Base-by-base conservation (phyloP, 2,888 invertebrate genomes). In the Ophion ellenae region DNA sequence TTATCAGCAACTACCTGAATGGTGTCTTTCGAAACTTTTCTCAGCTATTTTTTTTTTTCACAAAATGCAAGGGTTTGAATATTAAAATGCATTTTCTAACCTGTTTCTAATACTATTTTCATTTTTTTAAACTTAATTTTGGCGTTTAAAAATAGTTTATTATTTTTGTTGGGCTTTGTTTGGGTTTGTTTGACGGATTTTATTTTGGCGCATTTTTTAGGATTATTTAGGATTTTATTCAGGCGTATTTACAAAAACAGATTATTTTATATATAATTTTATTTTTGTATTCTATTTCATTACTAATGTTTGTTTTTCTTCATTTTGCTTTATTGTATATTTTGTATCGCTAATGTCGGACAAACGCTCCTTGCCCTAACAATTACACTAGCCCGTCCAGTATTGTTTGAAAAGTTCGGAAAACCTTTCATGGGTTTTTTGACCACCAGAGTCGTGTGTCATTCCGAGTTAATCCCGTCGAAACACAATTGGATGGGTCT, bases 401-500 rank as follows among this genome's bases (percentile, higher is more conserved):
- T 17, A 5, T 53, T 53, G 1, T 53, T 53, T 53, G 53, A 40
- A 40, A 40, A 40, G 53, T 53, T 53, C 53, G 17, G 14, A 53
- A 53, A 53, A 14, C 3, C 5, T 53, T 53, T 53, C 3, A 53
- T 17, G 53, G 11, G 17, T 53, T 17, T 17, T 53, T 14, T 17
- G 14, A 14, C 4, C 53, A 17, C 14, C 53, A 53, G 17, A 17
- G 17, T 53, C 53, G 14, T 17, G 11, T 5, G 4, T 17, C 53
- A 53, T 17, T 53, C 17, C 53, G 53, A 0, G 28, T 64, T 40
- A 17, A 28, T 17, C 6, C 36, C 32, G 14, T 57, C n/a, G n/a
- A 47, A 64, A 40, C 66, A 32, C 63, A 59, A 47, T 71, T 67
- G 59, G 36, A 32, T 40, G 59, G 28, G 11, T 57, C 70, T 82